A percentile compares a stretch with the other conserved stretches of the same genome.
These are phyloP conservation scores for Leuciscus idus DNA, from an alignment of 2,113 vertebrate genomes.

Conservation along the genomic window DNA sequence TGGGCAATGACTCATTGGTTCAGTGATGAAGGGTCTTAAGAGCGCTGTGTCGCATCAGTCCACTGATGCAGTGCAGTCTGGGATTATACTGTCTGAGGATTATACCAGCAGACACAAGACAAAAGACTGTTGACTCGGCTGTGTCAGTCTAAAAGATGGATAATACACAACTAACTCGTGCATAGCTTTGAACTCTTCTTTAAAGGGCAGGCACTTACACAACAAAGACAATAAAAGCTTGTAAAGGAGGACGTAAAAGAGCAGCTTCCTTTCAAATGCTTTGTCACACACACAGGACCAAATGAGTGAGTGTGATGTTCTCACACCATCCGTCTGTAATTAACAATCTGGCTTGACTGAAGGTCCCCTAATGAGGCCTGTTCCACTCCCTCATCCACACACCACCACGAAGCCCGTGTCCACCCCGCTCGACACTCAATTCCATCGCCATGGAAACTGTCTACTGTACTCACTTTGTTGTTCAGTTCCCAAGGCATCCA, in stretches of 20 bases:
- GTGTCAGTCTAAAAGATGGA: background rate
- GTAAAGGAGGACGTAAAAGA: conserved; percentile 10
- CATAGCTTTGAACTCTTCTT: conserved; percentile 33
- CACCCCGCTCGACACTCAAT: conserved; percentile 50
- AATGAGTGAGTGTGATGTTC: conserved; percentile 19
- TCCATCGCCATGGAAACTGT: conserved; percentile 69
- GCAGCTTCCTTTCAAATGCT: conserved; percentile 5
- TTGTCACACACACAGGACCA: conserved; percentile 8
- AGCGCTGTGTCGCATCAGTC: conserved; percentile 12
- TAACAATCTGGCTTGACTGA: conserved; percentile 65
- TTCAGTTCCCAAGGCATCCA: conserved; percentile 44
- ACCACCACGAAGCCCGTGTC: conserved; percentile 26
- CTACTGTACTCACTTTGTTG: conserved; percentile 53
- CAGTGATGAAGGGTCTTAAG: conserved; percentile 28
- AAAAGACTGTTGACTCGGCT: conserved; percentile 31
- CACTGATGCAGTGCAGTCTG: conserved; percentile 22
- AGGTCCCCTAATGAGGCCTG: conserved; percentile 63
- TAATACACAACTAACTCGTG: background rate
- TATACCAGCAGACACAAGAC: conserved; percentile 37
- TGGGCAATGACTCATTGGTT: conserved; percentile 32
- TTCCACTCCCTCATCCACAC: conserved; percentile 54
- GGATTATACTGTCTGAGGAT: conserved; percentile 45
- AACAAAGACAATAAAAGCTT: conserved; percentile 1
- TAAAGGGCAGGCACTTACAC: background rate
- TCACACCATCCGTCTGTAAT: conserved; percentile 64